These are phyloP conservation scores for Grapholita molesta DNA, from an alignment of 1,140 invertebrate genomes.

Conservation along the genomic window DNA sequence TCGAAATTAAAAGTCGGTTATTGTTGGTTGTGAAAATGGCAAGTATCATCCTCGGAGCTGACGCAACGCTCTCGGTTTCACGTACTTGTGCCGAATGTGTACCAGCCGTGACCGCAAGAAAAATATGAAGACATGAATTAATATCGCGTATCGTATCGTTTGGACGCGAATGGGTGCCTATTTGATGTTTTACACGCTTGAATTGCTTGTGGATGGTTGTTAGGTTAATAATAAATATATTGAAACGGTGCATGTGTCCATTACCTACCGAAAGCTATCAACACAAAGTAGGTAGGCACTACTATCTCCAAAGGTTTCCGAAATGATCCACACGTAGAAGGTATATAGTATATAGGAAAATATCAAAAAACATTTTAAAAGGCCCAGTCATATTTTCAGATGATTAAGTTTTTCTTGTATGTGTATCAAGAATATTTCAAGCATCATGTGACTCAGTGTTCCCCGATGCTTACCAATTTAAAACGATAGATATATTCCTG, in stretches of 20 bases:
- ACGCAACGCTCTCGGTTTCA: conserved; percentile 73
- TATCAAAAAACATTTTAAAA: no score
- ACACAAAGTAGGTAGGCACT: no score
- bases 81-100: conserved; percentile 72
- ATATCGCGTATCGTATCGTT: conserved; percentile 22
- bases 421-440: no score
- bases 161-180: conserved; percentile 17
- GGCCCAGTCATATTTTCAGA: no score
- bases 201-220: conserved; percentile 26
- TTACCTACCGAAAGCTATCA: not conserved
- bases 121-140: conserved; percentile 59
- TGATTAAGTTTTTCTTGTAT: no score
- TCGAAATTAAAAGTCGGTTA: conserved; percentile 38
- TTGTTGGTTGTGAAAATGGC: conserved; percentile 58
- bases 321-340: no score
- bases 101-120: conserved; percentile 64
- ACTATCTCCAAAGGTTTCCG: no score
- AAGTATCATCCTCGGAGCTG: conserved; percentile 52
- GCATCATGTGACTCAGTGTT: no score
- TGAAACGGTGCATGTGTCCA: conserved; percentile 17
- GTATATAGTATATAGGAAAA: no score
- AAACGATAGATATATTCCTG: no score
- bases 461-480: no score
- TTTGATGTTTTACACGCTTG: conserved; percentile 31
- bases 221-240: conserved; percentile 24